Conservation (phyloP, 2,797 vertebrate genomes). For the Argya squamiceps region DNA sequence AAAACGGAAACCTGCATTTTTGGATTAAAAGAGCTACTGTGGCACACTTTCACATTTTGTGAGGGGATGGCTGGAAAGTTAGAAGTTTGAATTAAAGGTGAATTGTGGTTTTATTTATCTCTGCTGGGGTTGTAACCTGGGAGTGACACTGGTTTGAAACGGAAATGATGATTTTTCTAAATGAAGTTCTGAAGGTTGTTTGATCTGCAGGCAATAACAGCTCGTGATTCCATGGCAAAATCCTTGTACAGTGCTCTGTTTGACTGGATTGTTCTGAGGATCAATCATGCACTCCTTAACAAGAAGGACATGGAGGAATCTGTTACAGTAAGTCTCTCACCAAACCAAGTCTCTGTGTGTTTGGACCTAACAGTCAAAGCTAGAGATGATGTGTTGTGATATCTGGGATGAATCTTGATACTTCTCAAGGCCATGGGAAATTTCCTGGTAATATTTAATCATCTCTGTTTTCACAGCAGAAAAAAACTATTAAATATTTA, state of each 20-base stretch:
- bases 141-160: neutral
- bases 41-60: neutral
- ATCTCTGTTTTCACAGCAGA: neutral
- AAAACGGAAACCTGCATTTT: neutral
- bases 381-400: neutral
- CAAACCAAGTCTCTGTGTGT: neutral
- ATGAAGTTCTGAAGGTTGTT: neutral
- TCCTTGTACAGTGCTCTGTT: conserved; percentile 92
- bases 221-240: conserved; percentile 95
- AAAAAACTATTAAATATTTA: neutral
- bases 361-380: neutral
- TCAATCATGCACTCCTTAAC: conserved; percentile 94
- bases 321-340: conserved; percentile 80
- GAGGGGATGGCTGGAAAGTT: neutral
- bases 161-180: neutral
- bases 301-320: conserved; percentile 92
- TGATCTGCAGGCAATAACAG: conserved; percentile 81
- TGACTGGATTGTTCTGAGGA: conserved; percentile 94
- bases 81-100: neutral
- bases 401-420: neutral
- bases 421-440: neutral
- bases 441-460: neutral
- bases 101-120: neutral
- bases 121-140: neutral
- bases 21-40: neutral